phyloP scores from a whole-genome alignment of 2,113 vertebrate genomes.

The Otus sunia region DNA sequence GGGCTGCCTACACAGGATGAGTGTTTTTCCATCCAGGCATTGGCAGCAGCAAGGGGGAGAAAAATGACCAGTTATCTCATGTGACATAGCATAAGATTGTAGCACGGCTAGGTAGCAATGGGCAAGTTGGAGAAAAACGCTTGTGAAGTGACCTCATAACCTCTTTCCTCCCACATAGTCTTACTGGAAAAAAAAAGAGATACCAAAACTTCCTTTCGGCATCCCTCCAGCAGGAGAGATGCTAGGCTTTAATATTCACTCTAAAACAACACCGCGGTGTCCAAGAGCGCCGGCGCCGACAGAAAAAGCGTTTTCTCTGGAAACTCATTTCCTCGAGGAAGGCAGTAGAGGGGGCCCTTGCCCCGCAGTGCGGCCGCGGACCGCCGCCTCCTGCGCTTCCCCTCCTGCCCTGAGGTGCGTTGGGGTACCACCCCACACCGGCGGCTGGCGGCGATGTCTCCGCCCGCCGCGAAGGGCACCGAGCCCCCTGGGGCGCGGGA shows the following conservation, averaged over 20 bases:
- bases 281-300: too few relatives aligned
- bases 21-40: background rate
- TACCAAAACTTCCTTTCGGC: too few relatives aligned
- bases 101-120: background rate
- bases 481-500: accelerated
- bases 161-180: background rate
- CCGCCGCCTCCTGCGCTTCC: too few relatives aligned
- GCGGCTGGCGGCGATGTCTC: accelerated
- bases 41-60: background rate
- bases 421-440: too few relatives aligned
- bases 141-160: background rate
- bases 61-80: background rate
- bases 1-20: background rate
- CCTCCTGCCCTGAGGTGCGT: too few relatives aligned
- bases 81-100: background rate
- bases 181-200: background rate
- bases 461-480: accelerated
- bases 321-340: background rate
- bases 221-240: accelerated
- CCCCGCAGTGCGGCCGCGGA: background rate
- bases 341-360: slow-evolving; percentile 58
- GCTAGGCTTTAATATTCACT: accelerated
- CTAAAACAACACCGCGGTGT: accelerated
- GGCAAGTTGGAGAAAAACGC: background rate
- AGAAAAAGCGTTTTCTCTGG: background rate